These are phyloP conservation scores for Rhingia campestris DNA, from an alignment of 2,888 invertebrate species.

Conservation along the genomic window DNA sequence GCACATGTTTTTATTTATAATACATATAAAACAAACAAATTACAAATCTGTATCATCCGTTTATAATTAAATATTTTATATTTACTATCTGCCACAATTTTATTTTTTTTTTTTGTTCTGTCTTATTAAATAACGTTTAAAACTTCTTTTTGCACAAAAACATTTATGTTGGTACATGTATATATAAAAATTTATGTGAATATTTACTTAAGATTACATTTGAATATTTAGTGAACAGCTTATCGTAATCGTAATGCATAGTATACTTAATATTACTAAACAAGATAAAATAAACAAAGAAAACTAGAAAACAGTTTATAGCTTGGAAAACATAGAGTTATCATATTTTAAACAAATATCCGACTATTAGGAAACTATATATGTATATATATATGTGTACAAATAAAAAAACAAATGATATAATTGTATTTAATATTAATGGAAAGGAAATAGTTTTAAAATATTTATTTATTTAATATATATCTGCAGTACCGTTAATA, in stretches of 20 bases:
- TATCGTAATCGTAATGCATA: conserved; percentile 7
- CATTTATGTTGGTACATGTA: not conserved
- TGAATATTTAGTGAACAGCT: conserved; percentile 34
- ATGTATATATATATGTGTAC: conserved; percentile 6
- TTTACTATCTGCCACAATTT: not conserved
- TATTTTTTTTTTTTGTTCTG: not conserved
- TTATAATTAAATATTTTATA: not conserved
- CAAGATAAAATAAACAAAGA: conserved; percentile 25
- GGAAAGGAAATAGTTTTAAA: conserved; percentile 55
- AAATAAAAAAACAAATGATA: conserved; percentile 42
- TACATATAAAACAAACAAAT: conserved; percentile 8
- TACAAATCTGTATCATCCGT: not conserved
- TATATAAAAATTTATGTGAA: conserved; percentile 25
- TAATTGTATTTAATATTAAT: conserved; percentile 44
- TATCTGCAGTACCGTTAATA: conserved; percentile 40
- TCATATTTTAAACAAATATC: conserved; percentile 12
- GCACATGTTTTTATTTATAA: conserved; percentile 15
- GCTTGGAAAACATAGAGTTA: conserved; percentile 15
- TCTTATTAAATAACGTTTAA: not conserved
- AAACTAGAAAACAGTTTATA: conserved; percentile 13
- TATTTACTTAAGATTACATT: conserved; percentile 39
- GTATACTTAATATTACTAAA: conserved; percentile 28
- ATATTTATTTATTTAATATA: not conserved
- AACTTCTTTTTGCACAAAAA: conserved; percentile 3
- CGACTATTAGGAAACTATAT: conserved; percentile 15